Evolutionary conservation across 1,140 invertebrate species (phyloP).

Genomic region (Gryon sp.): DNA sequence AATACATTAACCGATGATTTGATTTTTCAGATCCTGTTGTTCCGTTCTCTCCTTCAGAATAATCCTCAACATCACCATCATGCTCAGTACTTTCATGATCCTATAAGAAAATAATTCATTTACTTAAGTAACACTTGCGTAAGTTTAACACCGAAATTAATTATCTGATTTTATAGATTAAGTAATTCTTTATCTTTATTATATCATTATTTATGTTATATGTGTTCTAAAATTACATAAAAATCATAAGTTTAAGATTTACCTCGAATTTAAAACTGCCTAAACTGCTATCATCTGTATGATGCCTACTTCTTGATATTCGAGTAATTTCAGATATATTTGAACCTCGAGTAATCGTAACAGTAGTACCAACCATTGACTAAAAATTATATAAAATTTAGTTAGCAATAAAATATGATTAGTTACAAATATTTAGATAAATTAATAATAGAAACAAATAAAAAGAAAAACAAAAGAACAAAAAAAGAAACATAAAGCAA

Average conservation of each 20-base stretch:
- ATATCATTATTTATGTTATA: no score
- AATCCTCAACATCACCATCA: slow-evolving; percentile 92
- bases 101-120: slow-evolving; percentile 67
- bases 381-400: no score
- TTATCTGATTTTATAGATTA: no score
- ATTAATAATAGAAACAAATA: no score
- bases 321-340: slow-evolving; percentile 77
- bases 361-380: slow-evolving; percentile 73
- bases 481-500: no score
- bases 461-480: slow-evolving; percentile 18
- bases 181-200: no score
- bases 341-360: slow-evolving; percentile 78
- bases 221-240: no score
- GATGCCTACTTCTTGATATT: slow-evolving; percentile 81
- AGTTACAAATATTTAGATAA: no score
- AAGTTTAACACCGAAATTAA: no score
- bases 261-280: slow-evolving; percentile 87
- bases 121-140: no score
- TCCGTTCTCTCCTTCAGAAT: slow-evolving; percentile 88
- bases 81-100: slow-evolving; percentile 89
- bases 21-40: slow-evolving; percentile 86
- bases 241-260: slow-evolving; percentile 50
- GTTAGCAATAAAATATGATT: no score
- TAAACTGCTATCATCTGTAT: slow-evolving; percentile 86
- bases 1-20: slow-evolving; percentile 80